phyloP scores from a whole-genome alignment of 1,140 invertebrate species.

The Reticulitermes speratus region DNA sequence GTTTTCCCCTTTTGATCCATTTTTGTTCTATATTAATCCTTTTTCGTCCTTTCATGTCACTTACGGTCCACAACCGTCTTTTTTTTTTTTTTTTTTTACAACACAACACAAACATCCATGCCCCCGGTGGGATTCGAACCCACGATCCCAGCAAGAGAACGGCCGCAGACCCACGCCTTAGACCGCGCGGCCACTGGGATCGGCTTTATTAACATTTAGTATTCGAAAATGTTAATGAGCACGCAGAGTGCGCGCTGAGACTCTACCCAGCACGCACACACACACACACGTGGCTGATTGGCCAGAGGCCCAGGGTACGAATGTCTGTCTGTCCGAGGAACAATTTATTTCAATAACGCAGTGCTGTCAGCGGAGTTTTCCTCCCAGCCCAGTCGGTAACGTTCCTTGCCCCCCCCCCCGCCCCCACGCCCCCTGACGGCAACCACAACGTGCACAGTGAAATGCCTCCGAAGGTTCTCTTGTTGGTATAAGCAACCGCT shows the following conservation, averaged over 20 bases:
- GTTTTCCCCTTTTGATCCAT: no score
- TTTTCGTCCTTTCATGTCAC: no score
- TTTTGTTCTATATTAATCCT: no score
- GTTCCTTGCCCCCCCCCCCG: not conserved
- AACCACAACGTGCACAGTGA: not conserved
- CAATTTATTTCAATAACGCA: constrained; percentile 7
- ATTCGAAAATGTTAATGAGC: not conserved
- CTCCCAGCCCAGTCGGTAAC: not conserved
- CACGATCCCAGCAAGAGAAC: no score
- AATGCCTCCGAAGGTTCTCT: not conserved
- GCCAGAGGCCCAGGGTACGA: not conserved
- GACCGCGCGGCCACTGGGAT: no score
- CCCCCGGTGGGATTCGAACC: no score
- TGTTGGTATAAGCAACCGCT: constrained; percentile 1
- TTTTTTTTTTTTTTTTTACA: no score
- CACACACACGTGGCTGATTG: not conserved
- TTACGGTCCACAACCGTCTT: no score
- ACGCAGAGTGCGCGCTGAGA: not conserved
- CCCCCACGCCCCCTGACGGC: not conserved
- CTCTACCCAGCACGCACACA: not conserved
- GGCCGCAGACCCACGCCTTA: no score
- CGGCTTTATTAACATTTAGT: not conserved
- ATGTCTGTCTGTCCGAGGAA: not conserved
- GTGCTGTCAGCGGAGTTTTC: not conserved
- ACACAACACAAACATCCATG: no score